Evolutionary conservation across 64 coral and sea anemone genomes (phyloP).

Genomic region (Stylophora pistillata): DNA sequence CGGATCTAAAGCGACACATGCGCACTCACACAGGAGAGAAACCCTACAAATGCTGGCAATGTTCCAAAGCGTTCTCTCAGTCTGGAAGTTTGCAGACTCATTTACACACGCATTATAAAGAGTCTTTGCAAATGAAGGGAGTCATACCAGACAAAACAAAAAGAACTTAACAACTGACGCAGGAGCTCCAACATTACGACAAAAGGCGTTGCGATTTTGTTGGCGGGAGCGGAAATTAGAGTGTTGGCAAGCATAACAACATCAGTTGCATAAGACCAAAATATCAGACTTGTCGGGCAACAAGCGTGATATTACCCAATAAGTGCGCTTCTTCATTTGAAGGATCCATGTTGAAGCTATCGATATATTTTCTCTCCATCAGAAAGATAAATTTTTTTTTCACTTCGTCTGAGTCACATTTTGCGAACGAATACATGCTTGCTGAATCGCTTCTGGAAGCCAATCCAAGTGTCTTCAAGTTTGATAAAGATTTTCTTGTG

Average conservation of each 20-base stretch:
- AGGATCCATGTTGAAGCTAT: background rate
- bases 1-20: constrained; percentile 94
- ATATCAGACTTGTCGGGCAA: no score
- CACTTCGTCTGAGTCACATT: background rate
- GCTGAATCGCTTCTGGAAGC: background rate
- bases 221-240: background rate
- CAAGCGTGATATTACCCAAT: no score
- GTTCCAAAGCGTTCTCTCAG: constrained; percentile 96
- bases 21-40: constrained; percentile 96
- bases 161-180: constrained; percentile 10
- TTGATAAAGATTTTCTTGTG: background rate
- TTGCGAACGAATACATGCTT: background rate
- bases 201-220: background rate
- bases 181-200: background rate
- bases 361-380: background rate
- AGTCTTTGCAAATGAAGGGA: constrained; percentile 87
- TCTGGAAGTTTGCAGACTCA: constrained; percentile 95
- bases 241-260: background rate
- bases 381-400: constrained; percentile 1
- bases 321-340: background rate
- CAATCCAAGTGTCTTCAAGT: no score
- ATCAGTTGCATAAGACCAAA: background rate
- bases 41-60: constrained; percentile 99
- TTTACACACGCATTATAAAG: constrained; percentile 96
- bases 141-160: constrained; percentile 69